Evolutionary conservation across 1,140 invertebrate genomes (phyloP).

Genomic region (Diorhabda sublineata): DNA sequence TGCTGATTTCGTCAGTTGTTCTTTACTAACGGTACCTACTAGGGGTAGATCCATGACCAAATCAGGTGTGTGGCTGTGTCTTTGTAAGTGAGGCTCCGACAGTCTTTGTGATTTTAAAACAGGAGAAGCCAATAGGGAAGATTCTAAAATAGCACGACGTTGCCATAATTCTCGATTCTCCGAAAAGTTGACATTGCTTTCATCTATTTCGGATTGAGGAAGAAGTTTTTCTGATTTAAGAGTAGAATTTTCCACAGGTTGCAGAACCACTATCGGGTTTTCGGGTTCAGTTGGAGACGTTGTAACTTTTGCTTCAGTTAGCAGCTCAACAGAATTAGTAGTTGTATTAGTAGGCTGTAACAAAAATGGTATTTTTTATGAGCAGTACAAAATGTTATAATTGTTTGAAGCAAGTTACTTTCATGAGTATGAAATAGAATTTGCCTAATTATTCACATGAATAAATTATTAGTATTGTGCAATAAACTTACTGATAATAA

Average conservation of each 20-base stretch:
- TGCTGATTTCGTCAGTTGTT: slow-evolving; percentile 50
- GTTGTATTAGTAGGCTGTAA: not conserved
- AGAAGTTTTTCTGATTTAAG: slow-evolving; percentile 3
- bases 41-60: slow-evolving; percentile 83
- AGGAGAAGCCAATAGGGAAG: slow-evolving; percentile 35
- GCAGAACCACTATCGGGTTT: not conserved
- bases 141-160: slow-evolving; percentile 55
- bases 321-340: not conserved
- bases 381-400: no score
- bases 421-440: no score
- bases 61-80: slow-evolving; percentile 74
- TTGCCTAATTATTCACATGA: no score
- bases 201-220: slow-evolving; percentile 33
- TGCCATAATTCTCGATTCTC: slow-evolving; percentile 61
- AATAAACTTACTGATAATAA: no score
- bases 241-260: not conserved
- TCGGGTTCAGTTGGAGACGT: not conserved
- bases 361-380: not conserved
- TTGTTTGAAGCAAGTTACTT: no score
- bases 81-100: slow-evolving; percentile 49
- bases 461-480: no score
- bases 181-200: slow-evolving; percentile 41
- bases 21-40: slow-evolving; percentile 48
- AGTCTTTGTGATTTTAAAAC: slow-evolving; percentile 47
- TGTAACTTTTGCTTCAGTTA: not conserved